Evolutionary conservation across 2,888 invertebrate species (phyloP), one percentile per base, ranked within the genome.

Genomic region (Anodontia alba): DNA sequence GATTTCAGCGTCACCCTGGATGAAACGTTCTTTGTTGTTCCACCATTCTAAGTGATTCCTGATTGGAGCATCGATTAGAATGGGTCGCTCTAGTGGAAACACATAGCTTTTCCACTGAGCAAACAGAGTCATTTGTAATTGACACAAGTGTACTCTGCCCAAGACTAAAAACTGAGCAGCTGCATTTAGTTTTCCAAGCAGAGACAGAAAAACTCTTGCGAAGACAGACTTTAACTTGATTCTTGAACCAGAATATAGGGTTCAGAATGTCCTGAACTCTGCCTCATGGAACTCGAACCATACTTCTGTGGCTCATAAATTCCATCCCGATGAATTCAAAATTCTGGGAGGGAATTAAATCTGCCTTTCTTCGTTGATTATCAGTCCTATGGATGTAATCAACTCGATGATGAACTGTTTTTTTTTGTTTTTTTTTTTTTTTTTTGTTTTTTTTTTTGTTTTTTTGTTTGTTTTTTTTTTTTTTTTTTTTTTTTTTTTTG

Each of bases 271-370:
- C 62, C 62, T 31, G 62, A 15, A 62, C 33, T 62, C 62, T 15
- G 62, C 15, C 31, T 26, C 7, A 29, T 20, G 62, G 62, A 3
- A 62, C 33, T 62, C 29, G 29, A 33, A 62, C 33, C 3, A 29
- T 62, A 33, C 26, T 62, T 20, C 15, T 29, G 62, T 62, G 31
- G 3, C 46, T 71, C 7, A 15, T 20, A 38, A 54, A 77, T n/a
- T 49, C 62, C n/a, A 70, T 42, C 23, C 71, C 73, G 12, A 73
- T 46, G 38, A 73, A 73, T 8, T n/a, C 23, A 33, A 73, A 78
- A 46, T 78, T 46, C 73, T 78, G 72, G 36, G 78, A 78, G 5
- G 73, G 68, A 42, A 46, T 38, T n/a, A 78, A n/a, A 3, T 78
- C 73, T 33, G 78, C n/a, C n/a, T n/a, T n/a, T n/a, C n/a, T n/a